A percentile compares a stretch with the other conserved stretches of the same genome.
phyloP scores from a whole-genome alignment of 2,113 vertebrate genomes.

The Isurus oxyrinchus region DNA sequence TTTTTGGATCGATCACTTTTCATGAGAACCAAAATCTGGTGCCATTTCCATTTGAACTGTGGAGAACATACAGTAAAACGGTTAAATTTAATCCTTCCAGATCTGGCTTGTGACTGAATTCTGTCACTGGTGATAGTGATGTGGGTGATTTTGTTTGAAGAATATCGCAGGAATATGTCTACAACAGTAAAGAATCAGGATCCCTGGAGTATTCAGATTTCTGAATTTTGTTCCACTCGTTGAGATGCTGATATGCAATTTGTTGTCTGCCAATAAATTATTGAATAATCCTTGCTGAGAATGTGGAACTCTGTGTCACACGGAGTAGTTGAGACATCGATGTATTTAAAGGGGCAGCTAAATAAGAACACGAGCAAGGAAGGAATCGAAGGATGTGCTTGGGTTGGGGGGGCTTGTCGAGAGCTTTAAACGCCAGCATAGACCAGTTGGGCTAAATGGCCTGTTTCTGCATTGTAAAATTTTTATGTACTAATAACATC shows the following conservation, averaged over 20 bases:
- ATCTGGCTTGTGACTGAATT: not conserved
- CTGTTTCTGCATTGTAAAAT: not conserved
- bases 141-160: not conserved
- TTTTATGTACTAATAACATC: not conserved
- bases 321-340: not conserved
- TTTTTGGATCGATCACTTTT: not conserved
- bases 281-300: not conserved
- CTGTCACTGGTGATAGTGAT: not conserved
- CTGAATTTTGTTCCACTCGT: not conserved
- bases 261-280: not conserved
- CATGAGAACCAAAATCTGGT: not conserved
- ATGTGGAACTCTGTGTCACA: not conserved
- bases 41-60: not conserved
- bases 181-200: not conserved
- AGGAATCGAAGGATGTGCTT: not conserved
- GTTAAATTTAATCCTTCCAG: not conserved
- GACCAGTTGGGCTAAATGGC: not conserved
- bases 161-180: not conserved
- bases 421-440: not conserved
- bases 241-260: not conserved
- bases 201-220: not conserved
- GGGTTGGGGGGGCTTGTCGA: not conserved
- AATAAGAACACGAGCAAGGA: not conserved
- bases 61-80: no score
- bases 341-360: not conserved